These are phyloP conservation scores for Callorhinus ursinus DNA, from an alignment of 2,113 vertebrate species.

Conservation along the genomic window DNA sequence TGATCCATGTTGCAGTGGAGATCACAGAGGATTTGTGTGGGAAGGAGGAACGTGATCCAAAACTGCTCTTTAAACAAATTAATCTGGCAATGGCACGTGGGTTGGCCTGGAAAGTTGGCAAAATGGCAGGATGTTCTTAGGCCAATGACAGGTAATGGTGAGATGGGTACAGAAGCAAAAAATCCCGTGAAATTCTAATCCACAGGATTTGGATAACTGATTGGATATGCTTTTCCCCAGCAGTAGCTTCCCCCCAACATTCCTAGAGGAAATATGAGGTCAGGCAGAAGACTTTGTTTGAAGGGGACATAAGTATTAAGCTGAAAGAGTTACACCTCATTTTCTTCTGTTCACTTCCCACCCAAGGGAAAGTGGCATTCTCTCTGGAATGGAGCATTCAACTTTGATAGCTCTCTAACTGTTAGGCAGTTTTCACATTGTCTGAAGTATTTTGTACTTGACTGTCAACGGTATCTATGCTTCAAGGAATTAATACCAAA, in stretches of 20 bases:
- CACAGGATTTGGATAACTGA: background rate
- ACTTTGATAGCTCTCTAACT: background rate
- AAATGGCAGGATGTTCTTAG: background rate
- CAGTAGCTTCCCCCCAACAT: fast-evolving
- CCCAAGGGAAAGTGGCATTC: background rate
- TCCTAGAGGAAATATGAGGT: background rate
- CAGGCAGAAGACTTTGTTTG: no score
- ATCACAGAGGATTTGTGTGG: background rate
- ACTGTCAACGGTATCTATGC: background rate
- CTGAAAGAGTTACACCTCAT: background rate
- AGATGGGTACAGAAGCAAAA: background rate
- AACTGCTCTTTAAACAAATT: background rate
- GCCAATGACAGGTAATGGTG: background rate
- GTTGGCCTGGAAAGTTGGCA: background rate
- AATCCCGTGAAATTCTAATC: background rate
- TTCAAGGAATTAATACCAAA: background rate
- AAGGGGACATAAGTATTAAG: background rate
- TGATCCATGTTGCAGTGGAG: background rate
- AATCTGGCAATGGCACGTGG: background rate
- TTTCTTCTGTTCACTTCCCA: background rate
- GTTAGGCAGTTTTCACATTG: background rate
- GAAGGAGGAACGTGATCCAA: background rate
- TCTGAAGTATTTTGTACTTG: background rate
- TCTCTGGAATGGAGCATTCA: background rate
- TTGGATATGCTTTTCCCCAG: background rate